phyloP scores from a whole-genome alignment of 2,113 vertebrate genomes.

The Orycteropus afer region DNA sequence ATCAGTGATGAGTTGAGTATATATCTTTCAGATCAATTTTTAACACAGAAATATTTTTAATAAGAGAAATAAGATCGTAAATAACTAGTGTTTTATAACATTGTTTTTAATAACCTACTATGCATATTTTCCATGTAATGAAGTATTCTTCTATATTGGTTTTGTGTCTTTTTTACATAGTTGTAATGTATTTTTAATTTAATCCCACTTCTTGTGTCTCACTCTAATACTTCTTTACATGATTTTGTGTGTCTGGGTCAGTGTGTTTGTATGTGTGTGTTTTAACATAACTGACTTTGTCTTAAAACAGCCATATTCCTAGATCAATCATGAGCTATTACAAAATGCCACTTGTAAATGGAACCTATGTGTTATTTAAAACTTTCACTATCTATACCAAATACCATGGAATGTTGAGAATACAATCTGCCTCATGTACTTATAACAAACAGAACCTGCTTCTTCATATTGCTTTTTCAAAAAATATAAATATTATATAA shows the following conservation, averaged over 20 bases:
- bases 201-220: background rate
- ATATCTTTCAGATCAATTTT: background rate
- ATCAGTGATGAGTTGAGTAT: background rate
- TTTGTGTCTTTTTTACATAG: background rate
- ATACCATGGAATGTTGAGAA: background rate
- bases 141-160: background rate
- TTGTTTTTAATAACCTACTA: background rate
- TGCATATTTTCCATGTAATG: background rate
- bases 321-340: background rate
- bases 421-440: background rate
- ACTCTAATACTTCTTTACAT: background rate
- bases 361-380: background rate
- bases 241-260: background rate
- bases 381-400: background rate
- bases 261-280: background rate
- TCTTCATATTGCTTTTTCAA: background rate
- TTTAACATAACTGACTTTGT: too few species aligned
- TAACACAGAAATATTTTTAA: background rate
- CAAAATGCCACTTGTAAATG: background rate
- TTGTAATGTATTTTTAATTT: background rate
- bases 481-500: background rate
- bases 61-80: background rate
- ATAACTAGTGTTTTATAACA: background rate
- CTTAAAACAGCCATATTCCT: background rate
- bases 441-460: background rate